Evolutionary conservation across 1,140 invertebrate species (phyloP).

Genomic region (Eubasilissa regina): DNA sequence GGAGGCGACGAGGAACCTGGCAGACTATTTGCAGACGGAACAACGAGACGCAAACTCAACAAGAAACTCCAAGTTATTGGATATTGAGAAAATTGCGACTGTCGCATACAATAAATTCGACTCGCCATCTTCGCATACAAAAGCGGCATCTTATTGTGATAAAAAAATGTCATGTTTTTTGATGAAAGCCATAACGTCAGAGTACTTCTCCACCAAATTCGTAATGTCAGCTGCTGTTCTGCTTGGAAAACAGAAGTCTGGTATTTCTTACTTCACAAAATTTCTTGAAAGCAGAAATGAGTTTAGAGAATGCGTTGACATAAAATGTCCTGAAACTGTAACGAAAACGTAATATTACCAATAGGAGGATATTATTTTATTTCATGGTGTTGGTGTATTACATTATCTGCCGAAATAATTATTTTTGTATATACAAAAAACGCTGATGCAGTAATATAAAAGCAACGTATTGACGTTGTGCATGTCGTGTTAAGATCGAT

Average conservation of each 20-base stretch:
- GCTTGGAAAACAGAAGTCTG: constrained; percentile 19
- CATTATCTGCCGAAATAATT: background rate
- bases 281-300: constrained; percentile 47
- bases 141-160: constrained; percentile 41
- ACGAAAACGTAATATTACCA: background rate
- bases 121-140: background rate
- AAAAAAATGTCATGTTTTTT: constrained; percentile 51
- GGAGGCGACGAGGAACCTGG: constrained; percentile 28
- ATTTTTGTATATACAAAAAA: background rate
- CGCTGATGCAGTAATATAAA: background rate
- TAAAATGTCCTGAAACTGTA: constrained; percentile 23
- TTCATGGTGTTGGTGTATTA: too few relatives aligned
- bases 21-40: constrained; percentile 29
- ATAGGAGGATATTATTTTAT: background rate
- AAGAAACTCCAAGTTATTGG: constrained; percentile 34
- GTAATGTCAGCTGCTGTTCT: constrained; percentile 35
- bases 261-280: constrained; percentile 30
- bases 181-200: constrained; percentile 33
- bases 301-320: constrained; percentile 49
- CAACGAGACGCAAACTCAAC: constrained; percentile 31
- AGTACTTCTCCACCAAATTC: constrained; percentile 45
- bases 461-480: background rate
- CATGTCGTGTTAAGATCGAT: background rate
- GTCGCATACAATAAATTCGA: background rate
- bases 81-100: constrained; percentile 13